Conservation (phyloP, 2,113 vertebrate genomes). For the Campylomormyrus numenius region DNA sequence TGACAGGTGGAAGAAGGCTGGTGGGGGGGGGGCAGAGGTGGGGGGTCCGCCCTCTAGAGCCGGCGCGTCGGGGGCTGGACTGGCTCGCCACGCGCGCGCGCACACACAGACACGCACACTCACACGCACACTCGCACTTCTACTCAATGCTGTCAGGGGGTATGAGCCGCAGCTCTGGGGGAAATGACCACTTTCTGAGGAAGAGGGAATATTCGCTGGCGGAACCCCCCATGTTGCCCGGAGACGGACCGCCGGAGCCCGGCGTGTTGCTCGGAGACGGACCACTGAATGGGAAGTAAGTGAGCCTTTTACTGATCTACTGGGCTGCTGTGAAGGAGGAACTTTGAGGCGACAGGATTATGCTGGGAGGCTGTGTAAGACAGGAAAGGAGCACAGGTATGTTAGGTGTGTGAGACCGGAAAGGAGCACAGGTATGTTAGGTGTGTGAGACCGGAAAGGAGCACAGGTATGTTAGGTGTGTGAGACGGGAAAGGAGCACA, state of each 20-base stretch:
- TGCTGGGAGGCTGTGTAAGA: not conserved
- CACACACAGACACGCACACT: not conserved
- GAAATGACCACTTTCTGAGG: not conserved
- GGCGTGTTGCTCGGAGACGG: not conserved
- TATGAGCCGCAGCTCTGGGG: not conserved
- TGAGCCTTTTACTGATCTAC: conserved; percentile 5
- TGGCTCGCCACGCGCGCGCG: not conserved
- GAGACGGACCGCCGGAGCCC: not conserved
- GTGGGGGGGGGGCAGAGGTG: conserved; percentile 13
- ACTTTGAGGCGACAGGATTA: not conserved
- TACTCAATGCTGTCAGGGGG: not conserved
- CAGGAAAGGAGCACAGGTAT: not conserved
- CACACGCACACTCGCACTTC: not conserved
- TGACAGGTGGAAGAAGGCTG: conserved; percentile 40
- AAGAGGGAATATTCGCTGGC: not conserved
- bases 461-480: not conserved
- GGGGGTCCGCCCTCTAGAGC: conserved; percentile 20
- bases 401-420: not conserved
- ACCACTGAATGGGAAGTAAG: not conserved
- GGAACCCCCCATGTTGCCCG: not conserved
- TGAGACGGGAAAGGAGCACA: not conserved
- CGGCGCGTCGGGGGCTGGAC: not conserved
- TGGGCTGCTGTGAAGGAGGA: not conserved
- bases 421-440: not conserved
- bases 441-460: not conserved